Evolutionary conservation across 92 coral and sea anemone species (phyloP).

Genomic region (Epizoanthus scotinus): DNA sequence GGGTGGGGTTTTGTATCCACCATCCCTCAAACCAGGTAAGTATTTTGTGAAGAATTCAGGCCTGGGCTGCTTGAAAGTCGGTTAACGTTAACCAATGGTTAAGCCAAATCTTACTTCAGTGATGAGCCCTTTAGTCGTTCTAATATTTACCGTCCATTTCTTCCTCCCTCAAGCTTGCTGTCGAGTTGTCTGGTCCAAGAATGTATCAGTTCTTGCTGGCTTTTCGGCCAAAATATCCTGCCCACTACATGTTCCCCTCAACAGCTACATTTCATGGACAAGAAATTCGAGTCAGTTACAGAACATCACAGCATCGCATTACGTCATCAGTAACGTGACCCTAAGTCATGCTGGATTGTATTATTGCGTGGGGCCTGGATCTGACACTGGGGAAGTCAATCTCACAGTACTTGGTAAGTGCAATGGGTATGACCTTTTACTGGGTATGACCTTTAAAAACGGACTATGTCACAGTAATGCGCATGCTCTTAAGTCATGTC

Average conservation of each 20-base stretch:
- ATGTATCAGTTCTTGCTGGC: slow-evolving; percentile 9
- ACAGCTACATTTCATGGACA: background rate
- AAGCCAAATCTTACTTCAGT: too few species aligned
- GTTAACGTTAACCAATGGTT: too few species aligned
- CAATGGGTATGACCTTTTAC: too few species aligned
- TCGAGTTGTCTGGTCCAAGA: background rate
- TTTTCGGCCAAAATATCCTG: background rate
- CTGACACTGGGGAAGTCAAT: background rate
- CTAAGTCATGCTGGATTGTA: slow-evolving; percentile 4
- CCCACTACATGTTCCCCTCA: background rate
- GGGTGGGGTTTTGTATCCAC: too few species aligned
- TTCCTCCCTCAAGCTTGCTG: background rate
- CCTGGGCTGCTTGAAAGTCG: too few species aligned
- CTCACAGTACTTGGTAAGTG: slow-evolving; percentile 4
- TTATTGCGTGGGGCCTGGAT: background rate
- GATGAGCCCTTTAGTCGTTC: too few species aligned
- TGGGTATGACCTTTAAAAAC: too few species aligned
- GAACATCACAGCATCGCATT: slow-evolving; percentile 1
- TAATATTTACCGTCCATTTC: too few species aligned
- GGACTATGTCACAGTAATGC: too few species aligned
- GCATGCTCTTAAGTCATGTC: too few species aligned
- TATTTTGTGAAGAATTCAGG: too few species aligned
- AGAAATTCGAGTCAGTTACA: slow-evolving; percentile 2
- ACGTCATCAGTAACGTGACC: slow-evolving; percentile 16
- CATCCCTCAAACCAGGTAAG: too few species aligned